Conservation (phyloP, 2,113 vertebrate genomes). For the Dendropsophus ebraccatus region DNA sequence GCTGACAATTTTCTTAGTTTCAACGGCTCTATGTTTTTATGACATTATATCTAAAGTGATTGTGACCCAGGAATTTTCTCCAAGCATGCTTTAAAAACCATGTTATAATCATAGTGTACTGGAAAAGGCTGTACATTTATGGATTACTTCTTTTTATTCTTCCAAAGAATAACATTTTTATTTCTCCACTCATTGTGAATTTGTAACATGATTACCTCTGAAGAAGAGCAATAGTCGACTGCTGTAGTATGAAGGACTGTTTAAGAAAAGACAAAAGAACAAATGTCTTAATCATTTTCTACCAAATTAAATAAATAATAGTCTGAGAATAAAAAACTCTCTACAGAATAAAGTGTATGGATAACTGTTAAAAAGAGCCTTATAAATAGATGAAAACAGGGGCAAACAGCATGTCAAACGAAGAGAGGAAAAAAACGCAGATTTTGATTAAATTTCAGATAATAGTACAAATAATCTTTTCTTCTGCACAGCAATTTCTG, state of each 20-base stretch:
- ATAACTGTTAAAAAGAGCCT: slow-evolving; percentile 8
- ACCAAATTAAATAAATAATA: neutral
- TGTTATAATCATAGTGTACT: neutral
- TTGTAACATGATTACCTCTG: neutral
- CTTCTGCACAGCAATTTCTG: slow-evolving; percentile 26
- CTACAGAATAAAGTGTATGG: neutral
- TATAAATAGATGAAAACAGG: slow-evolving; percentile 11
- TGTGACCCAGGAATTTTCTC: neutral
- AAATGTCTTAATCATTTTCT: too few relatives aligned
- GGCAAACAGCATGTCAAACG: neutral
- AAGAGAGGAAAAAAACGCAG: neutral
- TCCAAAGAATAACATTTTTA: neutral
- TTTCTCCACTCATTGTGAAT: neutral
- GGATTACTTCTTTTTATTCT: neutral
- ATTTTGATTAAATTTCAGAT: slow-evolving; percentile 36
- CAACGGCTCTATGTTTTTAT: too few relatives aligned
- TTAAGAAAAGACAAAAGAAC: neutral
- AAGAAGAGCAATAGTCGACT: neutral
- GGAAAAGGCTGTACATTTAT: neutral
- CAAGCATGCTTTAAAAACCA: neutral
- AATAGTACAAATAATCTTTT: slow-evolving; percentile 39
- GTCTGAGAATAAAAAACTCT: neutral
- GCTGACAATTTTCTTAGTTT: too few relatives aligned
- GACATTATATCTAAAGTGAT: neutral
- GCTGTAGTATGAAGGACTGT: neutral